Base-by-base conservation (phyloP, 2,113 vertebrate species). In the Ceyx cyanopectus region DNA sequence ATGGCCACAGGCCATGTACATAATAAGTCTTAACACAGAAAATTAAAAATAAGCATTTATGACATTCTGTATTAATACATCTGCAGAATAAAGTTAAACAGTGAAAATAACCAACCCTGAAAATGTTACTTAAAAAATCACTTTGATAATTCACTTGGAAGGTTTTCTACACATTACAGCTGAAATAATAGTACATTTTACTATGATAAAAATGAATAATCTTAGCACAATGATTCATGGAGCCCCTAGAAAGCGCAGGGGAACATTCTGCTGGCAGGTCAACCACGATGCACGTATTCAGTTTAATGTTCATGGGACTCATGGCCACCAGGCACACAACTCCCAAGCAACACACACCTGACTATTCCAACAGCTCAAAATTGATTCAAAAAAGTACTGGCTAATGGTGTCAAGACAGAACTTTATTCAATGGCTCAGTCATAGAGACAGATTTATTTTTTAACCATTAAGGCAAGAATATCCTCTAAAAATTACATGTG, bases 401-500 rank as follows among this genome's bases (percentile, higher is more conserved):
- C n/a, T 51, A 15, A 45, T 16, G 19, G 12, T 69, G 67, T 53
- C n/a, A 32, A 50, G 37, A 45, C 1, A 65, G 24, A 82, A 53
- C 26, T 76, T 68, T 5, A 75, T 16, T 70, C 32, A 60, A 85
- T 4, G 5, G 22, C 13, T 62, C 23, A 54, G 12, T 15, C 53
- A 60, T n/a, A 46, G 46, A 23, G 10, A 24, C 29, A 21, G 18
- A 10, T 51, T 84, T n/a, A 12, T 15, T 51, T 74, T 19, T 34
- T 62, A 94, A 89, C 7, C n/a, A 48, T 7, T 60, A 9, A 17
- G 53, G 74, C 16, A 51, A 51, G 48, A n/a, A 72, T 10, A 43
- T 1, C 3, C 20, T 62, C 16, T 53, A 29, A 57, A 93, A 58
- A 41, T 0, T 0, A 57, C 26, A 61, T 0, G 0, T 5, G 15